These are phyloP conservation scores for Myripristis jacobus DNA, from an alignment of 2,797 vertebrate genomes.

Conservation along the genomic window DNA sequence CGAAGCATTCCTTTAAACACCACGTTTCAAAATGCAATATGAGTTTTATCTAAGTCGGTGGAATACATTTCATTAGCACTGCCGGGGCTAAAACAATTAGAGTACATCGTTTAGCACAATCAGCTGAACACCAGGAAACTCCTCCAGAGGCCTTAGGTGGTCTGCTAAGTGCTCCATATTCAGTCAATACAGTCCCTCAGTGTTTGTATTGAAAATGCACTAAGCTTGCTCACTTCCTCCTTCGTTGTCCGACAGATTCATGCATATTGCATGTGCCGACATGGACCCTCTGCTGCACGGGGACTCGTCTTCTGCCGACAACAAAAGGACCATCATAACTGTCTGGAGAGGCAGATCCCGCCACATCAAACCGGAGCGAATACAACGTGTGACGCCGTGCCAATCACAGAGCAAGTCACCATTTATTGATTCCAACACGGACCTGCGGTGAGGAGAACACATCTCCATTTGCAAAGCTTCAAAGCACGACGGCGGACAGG, in stretches of 20 bases:
- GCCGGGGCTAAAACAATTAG: conserved; percentile 1
- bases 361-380: conserved; percentile 31
- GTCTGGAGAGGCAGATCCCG: conserved; percentile 31
- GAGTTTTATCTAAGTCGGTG: neutral
- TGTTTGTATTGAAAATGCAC: conserved; percentile 69
- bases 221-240: conserved; percentile 22
- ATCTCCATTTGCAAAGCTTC: conserved; percentile 45
- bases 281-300: conserved; percentile 48
- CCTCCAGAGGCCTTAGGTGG: conserved; percentile 38
- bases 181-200: conserved; percentile 12
- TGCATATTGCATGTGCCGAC: conserved; percentile 71
- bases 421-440: conserved; percentile 37
- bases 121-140: conserved; percentile 48
- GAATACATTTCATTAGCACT: conserved; percentile 11
- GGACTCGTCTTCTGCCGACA: conserved; percentile 36
- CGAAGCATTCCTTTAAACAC: too few species aligned
- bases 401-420: conserved; percentile 13
- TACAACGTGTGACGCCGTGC: conserved; percentile 16
- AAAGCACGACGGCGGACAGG: neutral
- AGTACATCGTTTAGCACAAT: conserved; percentile 34
- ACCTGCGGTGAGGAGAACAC: conserved; percentile 15
- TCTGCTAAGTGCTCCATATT: conserved; percentile 51
- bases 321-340: conserved; percentile 57
- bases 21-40: too few species aligned
- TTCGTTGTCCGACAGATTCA: conserved; percentile 60